Conservation (phyloP, 2,113 vertebrate species). For the Salminus brasiliensis region DNA sequence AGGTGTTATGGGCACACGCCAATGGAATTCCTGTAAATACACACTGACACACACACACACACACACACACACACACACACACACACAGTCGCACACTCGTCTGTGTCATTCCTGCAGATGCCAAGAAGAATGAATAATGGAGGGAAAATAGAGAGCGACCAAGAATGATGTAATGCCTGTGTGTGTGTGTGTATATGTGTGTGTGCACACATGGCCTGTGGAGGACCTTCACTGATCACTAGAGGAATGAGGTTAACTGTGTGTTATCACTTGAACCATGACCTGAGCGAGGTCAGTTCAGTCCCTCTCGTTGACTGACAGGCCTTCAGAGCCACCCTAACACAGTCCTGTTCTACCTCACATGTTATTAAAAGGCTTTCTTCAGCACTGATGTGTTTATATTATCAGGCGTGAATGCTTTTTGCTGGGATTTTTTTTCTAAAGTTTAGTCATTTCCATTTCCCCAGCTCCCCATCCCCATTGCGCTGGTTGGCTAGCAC, state of each 20-base stretch:
- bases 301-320: too few species aligned
- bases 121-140: neutral
- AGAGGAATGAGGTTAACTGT: conserved; percentile 3
- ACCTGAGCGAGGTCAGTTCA: neutral
- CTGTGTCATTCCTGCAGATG: conserved; percentile 37
- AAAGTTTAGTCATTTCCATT: too few species aligned
- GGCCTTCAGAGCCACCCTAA: neutral
- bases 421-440: too few species aligned
- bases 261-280: conserved; percentile 5
- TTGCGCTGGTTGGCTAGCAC: too few species aligned
- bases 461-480: too few species aligned
- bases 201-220: neutral
- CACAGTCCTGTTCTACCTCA: conserved; percentile 27
- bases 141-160: conserved; percentile 30
- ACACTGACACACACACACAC: conserved; percentile 3
- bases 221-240: neutral
- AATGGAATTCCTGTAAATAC: conserved; percentile 29
- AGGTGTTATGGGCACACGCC: conserved; percentile 15
- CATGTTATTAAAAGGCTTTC: too few species aligned
- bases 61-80: conserved; percentile 9
- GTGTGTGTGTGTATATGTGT: conserved; percentile 12
- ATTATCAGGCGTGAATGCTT: too few species aligned
- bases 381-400: too few species aligned
- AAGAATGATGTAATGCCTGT: conserved; percentile 37
- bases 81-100: conserved; percentile 14